Evolutionary conservation across 2,888 invertebrate genomes (phyloP), one percentile per base, ranked within the genome.

Genomic region (Cordilura impudica): DNA sequence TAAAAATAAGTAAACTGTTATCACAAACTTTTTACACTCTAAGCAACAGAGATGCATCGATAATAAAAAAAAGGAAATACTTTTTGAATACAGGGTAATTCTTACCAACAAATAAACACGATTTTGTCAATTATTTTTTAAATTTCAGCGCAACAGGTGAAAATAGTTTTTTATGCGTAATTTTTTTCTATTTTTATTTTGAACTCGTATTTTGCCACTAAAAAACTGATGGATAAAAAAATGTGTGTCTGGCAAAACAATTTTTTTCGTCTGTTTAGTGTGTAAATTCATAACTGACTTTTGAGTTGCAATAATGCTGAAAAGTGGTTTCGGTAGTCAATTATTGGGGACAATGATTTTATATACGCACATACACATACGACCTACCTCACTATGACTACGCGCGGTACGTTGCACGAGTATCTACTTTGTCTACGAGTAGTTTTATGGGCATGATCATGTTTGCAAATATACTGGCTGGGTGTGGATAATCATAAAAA

Each of bases 261-360:
- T 66, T 67, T 60, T 54, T 63, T 16, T 29, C 14, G 53, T 7
- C 2, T 16, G 12, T 29, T 21, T 54, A 53, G 43, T 56, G 63
- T 54, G 61, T 31, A 67, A 61, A 63, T 60, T 18, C n/a, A 12
- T 14, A 49, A 58, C 58, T 65, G 56, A 16, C 49, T 63, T 43
- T 65, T 58, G 47, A 29, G 54, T 12, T 4, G 29, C 4, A 58
- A 49, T 29, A 70, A 70, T 39, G 35, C 35, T 39, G 63, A 74
- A 70, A 70, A 65, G 65, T 54, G 53, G 73, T 70, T 70, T 70
- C 53, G 51, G 69, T 70, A 60, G 65, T 61, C 60, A 74, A 66
- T 66, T 53, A 74, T 78, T 78, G 78, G 45, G 65, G 58, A 73
- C 69, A 69, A 45, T 35, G 39, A n/a, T 23, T 35, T 54, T 39